phyloP scores from a whole-genome alignment of 2,113 vertebrate genomes.

The Hemiscyllium ocellatum region DNA sequence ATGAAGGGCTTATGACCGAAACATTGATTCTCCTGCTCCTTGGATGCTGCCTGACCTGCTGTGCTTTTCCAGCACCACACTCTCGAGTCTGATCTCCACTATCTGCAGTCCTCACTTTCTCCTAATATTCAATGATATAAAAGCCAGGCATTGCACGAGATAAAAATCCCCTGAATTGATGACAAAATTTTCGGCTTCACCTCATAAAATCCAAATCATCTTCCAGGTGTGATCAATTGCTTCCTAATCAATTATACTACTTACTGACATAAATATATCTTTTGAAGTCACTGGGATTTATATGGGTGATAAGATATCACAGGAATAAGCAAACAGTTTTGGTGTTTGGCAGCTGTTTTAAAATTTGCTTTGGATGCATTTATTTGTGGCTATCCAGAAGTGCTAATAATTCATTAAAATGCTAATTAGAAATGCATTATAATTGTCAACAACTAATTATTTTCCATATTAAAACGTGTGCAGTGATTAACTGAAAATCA shows the following conservation, averaged over 20 bases:
- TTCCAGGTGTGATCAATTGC: background rate
- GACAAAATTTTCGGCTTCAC: background rate
- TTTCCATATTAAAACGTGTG: background rate
- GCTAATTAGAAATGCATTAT: background rate
- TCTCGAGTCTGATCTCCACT: too few species aligned
- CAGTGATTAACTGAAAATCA: background rate
- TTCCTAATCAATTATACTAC: background rate
- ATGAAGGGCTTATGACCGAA: too few species aligned
- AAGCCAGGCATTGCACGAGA: background rate
- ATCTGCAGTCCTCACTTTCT: too few species aligned
- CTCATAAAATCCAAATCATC: background rate
- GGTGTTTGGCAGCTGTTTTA: background rate
- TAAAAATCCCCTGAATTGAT: background rate
- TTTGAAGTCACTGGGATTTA: background rate
- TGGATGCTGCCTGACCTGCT: too few species aligned
- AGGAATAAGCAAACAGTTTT: background rate
- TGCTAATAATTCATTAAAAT: background rate
- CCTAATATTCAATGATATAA: background rate
- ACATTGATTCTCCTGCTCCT: too few species aligned
- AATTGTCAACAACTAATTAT: background rate
- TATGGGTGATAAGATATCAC: background rate
- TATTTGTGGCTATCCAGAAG: too few species aligned
- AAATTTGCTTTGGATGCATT: too few species aligned
- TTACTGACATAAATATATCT: background rate
- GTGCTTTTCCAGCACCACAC: too few species aligned